Evolutionary conservation across 2,113 vertebrate species (phyloP), one percentile per base, ranked within the genome.

Genomic region (Chloropsis cyanopogon): DNA sequence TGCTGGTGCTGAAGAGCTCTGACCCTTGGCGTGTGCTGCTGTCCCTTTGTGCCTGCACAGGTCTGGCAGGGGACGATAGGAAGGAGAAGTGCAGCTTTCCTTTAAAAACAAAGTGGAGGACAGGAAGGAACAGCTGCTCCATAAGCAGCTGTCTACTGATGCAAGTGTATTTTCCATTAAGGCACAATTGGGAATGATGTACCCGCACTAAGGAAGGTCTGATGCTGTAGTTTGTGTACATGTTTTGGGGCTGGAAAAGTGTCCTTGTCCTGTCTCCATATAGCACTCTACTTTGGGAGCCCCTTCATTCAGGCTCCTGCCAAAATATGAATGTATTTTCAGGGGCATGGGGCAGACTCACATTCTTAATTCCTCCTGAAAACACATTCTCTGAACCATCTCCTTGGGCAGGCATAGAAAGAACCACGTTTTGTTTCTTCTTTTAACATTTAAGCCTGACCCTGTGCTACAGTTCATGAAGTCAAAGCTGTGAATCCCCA

Each of bases 121-220:
- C 94, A 91, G 91, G 94, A 97, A 95, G 83, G 89, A 95, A 54
- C 86, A 88, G 76, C 94, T 92, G 60, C 53, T 60, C 25, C 12
- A 65, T 52, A 61, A 92, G 89, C 77, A 86, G 83, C 86, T 80
- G 82, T 61, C 83, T 82, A 47, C 65, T 89, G 49, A 71, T 92
- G 81, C 61, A 79, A 47, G 69, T 93, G 9, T 18, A 78, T 89
- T 88, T 95, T 87, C 91, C 77, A 79, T 86, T 88, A 86, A 84
- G 61, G 57, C 46, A 54, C 91, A 57, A 41, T 4, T 87, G 64
- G 82, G 91, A 92, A 14, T 1, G 8, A 22, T 56, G 72, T 75
- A 54, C 56, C 69, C 53, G 10, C 12, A 2, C 46, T 75, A 19
- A 87, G 60, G 44, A 86, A 90, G 82, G 59, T 56, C 14, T 2